Base-by-base conservation (phyloP, 1,140 invertebrate species). In the Spodoptera litura region DNA sequence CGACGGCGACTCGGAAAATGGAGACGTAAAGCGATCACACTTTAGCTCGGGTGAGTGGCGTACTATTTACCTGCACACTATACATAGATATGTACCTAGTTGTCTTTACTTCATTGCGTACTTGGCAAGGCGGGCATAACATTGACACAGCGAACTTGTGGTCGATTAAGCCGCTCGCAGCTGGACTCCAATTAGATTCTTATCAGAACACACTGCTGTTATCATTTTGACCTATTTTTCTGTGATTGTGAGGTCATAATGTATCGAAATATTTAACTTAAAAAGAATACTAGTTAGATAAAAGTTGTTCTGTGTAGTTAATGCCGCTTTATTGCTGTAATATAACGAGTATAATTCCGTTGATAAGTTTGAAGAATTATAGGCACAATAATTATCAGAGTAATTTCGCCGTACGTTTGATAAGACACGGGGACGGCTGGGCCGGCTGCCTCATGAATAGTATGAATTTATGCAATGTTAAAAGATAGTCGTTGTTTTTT, bases 11-110 rank as follows among this genome's bases (percentile, higher is more conserved):
- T 96, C 96, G 85, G 97, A 98, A 94, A 97, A 97, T 96, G 97
- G 97, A 85, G 96, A 97, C 86, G 97, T 97, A 82, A 98, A 98
- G 95, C 96, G 97, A 93, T 98, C 97, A 81, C 97, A 98, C 95
- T 98, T 97, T 95, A 97, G 97, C 91, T 96, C 97, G 96, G 97
- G 97, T 98, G 95, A 95, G 94, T 94, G 72, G 61, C 49, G 66
- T 56, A 58, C 53, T 73, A 70, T 59, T 79, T 64, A 78, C 72
- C 72, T 83, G 53, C 81, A 78, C 78, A 64, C 78, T 78, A 84
- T 84, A 81, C 83, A 78, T 84, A 83, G 52, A 25, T 79, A 83
- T 56, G 75, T 80, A 38, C 38, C 38, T 38, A 78, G 78, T 68
- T 86, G 82, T 82, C 81, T 87, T 87, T 89, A 90, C 83, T 92